Conservation (phyloP, 2,888 invertebrate species). For the Peribatodes rhomboidaria region DNA sequence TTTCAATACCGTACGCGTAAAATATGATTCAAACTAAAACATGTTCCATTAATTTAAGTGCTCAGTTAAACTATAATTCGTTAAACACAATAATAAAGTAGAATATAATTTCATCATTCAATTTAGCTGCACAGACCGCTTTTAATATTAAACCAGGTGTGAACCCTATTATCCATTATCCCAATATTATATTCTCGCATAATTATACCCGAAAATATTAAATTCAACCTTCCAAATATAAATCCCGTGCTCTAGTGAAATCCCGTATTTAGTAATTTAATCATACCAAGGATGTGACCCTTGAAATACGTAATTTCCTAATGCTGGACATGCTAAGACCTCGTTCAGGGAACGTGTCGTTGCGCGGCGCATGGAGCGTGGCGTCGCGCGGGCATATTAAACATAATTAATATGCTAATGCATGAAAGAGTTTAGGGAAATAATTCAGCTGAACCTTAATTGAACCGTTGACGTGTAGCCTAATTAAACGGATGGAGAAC, state of each 20-base stretch:
- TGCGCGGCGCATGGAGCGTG: too few relatives aligned
- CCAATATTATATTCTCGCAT: constrained; percentile 3
- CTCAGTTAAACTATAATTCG: not conserved
- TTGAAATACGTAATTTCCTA: constrained; percentile 28
- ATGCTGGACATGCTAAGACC: constrained; percentile 22
- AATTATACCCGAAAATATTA: constrained; percentile 17
- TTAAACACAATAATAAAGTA: not conserved
- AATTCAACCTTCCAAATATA: constrained; percentile 13
- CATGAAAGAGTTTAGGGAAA: too few relatives aligned
- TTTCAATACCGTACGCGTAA: too few relatives aligned
- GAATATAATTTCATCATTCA: not conserved
- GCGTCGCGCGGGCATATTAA: too few relatives aligned
- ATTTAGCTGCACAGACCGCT: not conserved
- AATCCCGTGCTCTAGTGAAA: not conserved
- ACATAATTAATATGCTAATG: too few relatives aligned
- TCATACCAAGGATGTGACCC: constrained; percentile 20
- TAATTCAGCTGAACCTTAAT: too few relatives aligned
- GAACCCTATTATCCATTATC: constrained; percentile 6
- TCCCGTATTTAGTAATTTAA: constrained; percentile 24
- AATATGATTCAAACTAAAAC: too few relatives aligned
- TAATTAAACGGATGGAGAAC: too few relatives aligned
- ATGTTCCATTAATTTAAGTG: too few relatives aligned
- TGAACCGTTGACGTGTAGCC: too few relatives aligned
- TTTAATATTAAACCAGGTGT: constrained; percentile 1
- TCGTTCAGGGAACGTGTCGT: too few relatives aligned